Evolutionary conservation across 2,113 vertebrate species (phyloP).

Genomic region (Columba janthina): DNA sequence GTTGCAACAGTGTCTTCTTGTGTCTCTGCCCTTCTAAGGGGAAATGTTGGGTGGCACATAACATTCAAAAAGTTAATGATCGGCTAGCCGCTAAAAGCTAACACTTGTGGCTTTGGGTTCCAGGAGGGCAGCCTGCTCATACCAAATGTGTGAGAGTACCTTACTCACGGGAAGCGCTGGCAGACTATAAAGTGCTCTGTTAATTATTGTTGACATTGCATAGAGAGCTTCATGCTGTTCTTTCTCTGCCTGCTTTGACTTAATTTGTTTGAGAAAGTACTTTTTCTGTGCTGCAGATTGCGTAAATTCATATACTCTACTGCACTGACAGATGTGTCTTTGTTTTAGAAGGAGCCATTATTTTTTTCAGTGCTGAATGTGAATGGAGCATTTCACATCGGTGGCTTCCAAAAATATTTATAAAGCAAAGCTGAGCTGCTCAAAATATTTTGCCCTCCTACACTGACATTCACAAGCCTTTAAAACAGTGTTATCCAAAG

Average conservation of each 20-base stretch:
- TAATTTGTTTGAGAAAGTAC: constrained; percentile 65
- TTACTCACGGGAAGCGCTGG: background rate
- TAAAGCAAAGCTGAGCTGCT: constrained; percentile 28
- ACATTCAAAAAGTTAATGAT: constrained; percentile 16
- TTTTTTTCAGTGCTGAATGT: constrained; percentile 24
- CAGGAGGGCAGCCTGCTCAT: constrained; percentile 5
- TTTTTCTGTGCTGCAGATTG: constrained; percentile 48
- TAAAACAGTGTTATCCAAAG: constrained; percentile 4
- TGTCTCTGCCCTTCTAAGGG: background rate
- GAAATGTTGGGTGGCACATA: background rate
- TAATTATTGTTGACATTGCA: constrained; percentile 68
- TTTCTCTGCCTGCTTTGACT: constrained; percentile 49
- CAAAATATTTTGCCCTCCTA: constrained; percentile 66
- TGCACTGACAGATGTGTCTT: constrained; percentile 65
- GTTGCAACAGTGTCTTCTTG: background rate
- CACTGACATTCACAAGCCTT: constrained; percentile 41
- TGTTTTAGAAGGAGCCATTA: constrained; percentile 55
- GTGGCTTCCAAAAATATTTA: constrained; percentile 64
- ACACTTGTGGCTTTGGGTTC: background rate
- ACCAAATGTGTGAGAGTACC: constrained; percentile 26
- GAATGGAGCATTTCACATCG: constrained; percentile 50
- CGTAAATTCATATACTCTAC: constrained; percentile 50
- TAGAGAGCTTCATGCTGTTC: constrained; percentile 57
- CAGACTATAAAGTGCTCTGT: constrained; percentile 56
- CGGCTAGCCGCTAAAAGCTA: background rate